Percentiles rank a stretch among this genome's conserved stretches.
These are phyloP conservation scores for Acrocera orbiculus DNA, from an alignment of 2,888 invertebrate species.

Conservation along the genomic window DNA sequence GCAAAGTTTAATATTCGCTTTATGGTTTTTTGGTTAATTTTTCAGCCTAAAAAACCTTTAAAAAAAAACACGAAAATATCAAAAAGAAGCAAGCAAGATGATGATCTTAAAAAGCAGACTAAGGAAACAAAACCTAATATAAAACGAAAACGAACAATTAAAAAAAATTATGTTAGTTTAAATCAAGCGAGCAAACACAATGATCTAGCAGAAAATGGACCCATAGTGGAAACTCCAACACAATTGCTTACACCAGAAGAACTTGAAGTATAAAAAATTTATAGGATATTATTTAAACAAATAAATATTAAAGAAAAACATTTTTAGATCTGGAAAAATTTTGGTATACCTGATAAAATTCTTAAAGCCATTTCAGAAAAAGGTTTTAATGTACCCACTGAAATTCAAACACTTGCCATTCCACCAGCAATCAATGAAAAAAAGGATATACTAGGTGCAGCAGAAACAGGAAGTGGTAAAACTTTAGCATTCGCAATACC, in stretches of 20 bases:
- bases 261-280: slow-evolving; percentile 13
- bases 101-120: slow-evolving; percentile 11
- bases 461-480: slow-evolving; percentile 98
- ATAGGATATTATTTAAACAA: too few species aligned
- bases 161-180: too few species aligned
- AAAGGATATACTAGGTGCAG: slow-evolving; percentile 91
- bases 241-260: slow-evolving; percentile 15
- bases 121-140: slow-evolving; percentile 10
- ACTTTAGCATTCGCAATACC: slow-evolving; percentile 96
- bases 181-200: too few species aligned
- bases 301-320: too few species aligned
- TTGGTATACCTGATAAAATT: slow-evolving; percentile 47
- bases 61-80: slow-evolving; percentile 11
- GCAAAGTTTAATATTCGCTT: too few species aligned
- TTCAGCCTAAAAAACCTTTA: slow-evolving; percentile 17
- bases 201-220: too few species aligned
- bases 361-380: slow-evolving; percentile 56
- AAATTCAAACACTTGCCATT: slow-evolving; percentile 66
- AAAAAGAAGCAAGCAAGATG: slow-evolving; percentile 10
- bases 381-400: slow-evolving; percentile 67
- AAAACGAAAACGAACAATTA: neutral
- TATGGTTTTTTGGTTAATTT: too few species aligned
- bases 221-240: too few species aligned
- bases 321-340: slow-evolving; percentile 41
- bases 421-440: slow-evolving; percentile 71